phyloP scores from a whole-genome alignment of 2,113 vertebrate genomes.

The Larimichthys crocea region DNA sequence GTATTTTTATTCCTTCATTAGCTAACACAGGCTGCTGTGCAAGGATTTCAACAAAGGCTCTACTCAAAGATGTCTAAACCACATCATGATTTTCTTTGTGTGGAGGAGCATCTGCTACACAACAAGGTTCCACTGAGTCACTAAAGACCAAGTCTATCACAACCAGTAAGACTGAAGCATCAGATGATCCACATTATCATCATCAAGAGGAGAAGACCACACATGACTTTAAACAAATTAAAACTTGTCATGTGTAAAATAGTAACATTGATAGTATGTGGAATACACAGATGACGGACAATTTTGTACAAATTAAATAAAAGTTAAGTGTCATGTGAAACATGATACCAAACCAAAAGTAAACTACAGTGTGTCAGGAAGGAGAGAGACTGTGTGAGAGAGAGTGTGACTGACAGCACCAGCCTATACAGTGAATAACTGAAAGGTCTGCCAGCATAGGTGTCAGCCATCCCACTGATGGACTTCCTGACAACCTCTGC shows the following conservation, averaged over 20 bases:
- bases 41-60: not conserved
- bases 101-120: slow-evolving; percentile 5
- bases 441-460: slow-evolving; percentile 9
- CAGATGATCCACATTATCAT: not conserved
- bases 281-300: not conserved
- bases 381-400: not conserved
- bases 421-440: not conserved
- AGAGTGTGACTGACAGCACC: slow-evolving; percentile 1
- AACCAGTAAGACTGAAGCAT: not conserved
- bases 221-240: not conserved
- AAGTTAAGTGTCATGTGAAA: not conserved
- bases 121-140: not conserved
- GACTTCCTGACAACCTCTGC: slow-evolving; percentile 33
- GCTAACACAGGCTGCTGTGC: too few species aligned
- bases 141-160: not conserved
- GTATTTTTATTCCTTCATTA: not conserved
- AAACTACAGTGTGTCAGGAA: not conserved
- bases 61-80: not conserved
- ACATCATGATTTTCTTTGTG: not conserved
- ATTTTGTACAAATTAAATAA: not conserved
- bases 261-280: not conserved
- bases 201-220: not conserved
- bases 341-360: not conserved
- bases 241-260: not conserved
- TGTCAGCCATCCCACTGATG: slow-evolving; percentile 32